phyloP scores from a whole-genome alignment of 1,140 invertebrate genomes.

The Pachypeltis micranthus region DNA sequence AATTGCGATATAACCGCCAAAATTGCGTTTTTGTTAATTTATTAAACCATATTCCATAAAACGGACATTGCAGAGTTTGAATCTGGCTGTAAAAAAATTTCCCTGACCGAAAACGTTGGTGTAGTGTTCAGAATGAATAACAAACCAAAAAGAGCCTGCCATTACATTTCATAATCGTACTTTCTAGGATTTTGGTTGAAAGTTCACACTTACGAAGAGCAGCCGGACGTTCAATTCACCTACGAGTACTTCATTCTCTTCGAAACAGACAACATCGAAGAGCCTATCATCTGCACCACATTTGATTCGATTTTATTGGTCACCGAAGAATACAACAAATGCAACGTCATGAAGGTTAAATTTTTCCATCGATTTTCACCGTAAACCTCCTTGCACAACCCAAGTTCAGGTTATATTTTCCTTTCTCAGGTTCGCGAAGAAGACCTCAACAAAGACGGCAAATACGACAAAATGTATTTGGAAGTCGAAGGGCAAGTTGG shows the following conservation, averaged over 20 bases:
- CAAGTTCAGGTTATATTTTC: no score
- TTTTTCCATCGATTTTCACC: slow-evolving; percentile 1
- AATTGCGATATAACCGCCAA: no score
- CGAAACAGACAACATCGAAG: slow-evolving; percentile 41
- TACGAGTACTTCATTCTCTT: slow-evolving; percentile 48
- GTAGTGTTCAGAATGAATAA: no score
- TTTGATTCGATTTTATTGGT: slow-evolving; percentile 28
- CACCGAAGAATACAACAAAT: slow-evolving; percentile 29
- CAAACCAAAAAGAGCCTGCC: background rate
- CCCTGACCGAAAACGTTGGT: no score
- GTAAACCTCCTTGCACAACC: background rate
- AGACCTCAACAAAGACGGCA: slow-evolving; percentile 46
- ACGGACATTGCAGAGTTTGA: background rate
- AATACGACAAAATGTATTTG: slow-evolving; percentile 44
- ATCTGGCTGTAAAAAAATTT: background rate
- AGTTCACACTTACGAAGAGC: slow-evolving; percentile 41
- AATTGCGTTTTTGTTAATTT: no score
- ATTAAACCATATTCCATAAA: no score
- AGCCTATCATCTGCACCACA: slow-evolving; percentile 46
- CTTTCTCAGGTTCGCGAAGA: slow-evolving; percentile 45
- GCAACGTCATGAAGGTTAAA: slow-evolving; percentile 35
- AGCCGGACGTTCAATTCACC: slow-evolving; percentile 47
- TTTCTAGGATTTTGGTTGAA: slow-evolving; percentile 47
- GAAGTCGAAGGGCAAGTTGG: slow-evolving; percentile 39
- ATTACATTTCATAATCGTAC: background rate